Evolutionary conservation across 2,888 invertebrate species (phyloP), one percentile per base, ranked within the genome.

Genomic region (Catotricha subobsoleta): DNA sequence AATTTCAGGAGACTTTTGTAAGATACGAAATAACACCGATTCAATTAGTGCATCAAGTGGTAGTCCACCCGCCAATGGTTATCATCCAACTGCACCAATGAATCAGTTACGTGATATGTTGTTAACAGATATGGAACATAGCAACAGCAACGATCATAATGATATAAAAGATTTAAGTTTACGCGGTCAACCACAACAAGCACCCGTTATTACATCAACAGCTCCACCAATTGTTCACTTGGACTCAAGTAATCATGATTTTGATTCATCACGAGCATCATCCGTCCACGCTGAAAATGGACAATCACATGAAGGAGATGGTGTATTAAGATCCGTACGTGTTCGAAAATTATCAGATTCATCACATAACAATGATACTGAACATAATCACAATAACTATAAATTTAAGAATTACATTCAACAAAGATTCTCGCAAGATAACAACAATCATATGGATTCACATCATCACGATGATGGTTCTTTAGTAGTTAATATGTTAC

Each of bases 351-450:
- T 58, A 29, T 62, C 63, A 3, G 63, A 63, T 47, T 60, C 59
- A 13, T 62, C 62, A 42, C 62, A 62, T 47, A n/a, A n/a, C n/a
- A 64, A 62, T 36, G 67, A 68, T 44, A 67, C 63, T 53, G 67
- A 60, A 50, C 65, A 55, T 52, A 62, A 63, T 47, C 49, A 50
- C 43, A 59, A 71, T 36, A 72, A 72, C 50, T 92, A 91, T 66
- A 92, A 92, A 65, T 92, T 90, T 66, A 94, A 94, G 65, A 91
- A 84, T 53, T 84, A 81, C 55, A 92, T 94, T 49, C 88, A 91
- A 54, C 78, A 90, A 57, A 68, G 92, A 44, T 92, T 92, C 48
- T 72, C 73, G 2, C 66, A 70, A 46, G 72, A 62, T 44, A 49
- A 68, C 19, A 72, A 62, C 43, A 48, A 67, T 20, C 68, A 68